Conservation (phyloP, 2,113 vertebrate genomes). For the Dicrurus megarhynchus region DNA sequence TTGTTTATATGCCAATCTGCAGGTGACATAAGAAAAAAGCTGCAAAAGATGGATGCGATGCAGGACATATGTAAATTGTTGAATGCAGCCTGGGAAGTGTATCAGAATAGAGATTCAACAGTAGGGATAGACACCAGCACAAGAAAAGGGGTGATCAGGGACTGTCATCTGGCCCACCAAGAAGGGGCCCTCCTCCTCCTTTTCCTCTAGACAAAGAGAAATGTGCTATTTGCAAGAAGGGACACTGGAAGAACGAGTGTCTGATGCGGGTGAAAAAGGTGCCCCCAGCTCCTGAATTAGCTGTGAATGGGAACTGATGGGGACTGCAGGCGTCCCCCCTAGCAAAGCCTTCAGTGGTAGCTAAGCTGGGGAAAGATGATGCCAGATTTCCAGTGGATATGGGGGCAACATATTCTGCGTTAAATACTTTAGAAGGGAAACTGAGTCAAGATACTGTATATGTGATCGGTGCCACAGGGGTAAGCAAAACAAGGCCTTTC, state of each 20-base stretch:
- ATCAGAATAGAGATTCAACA: not conserved
- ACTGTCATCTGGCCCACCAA: not conserved
- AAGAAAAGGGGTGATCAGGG: not conserved
- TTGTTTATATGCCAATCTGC: not conserved
- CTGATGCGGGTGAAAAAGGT: rapidly evolving
- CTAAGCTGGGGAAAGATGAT: not conserved
- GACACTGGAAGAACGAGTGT: not conserved
- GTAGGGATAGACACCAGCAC: not conserved
- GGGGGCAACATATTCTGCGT: not conserved
- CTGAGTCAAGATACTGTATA: not conserved
- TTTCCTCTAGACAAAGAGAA: not conserved
- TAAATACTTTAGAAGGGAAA: not conserved
- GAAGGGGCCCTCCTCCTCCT: not conserved
- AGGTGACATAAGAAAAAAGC: not conserved
- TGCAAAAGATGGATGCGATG: not conserved
- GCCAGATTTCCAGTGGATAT: not conserved
- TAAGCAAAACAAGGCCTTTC: not conserved
- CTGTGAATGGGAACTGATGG: not conserved
- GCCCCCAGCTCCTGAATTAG: not conserved
- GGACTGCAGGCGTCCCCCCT: not conserved
- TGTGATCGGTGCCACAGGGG: not conserved
- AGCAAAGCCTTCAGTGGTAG: not conserved
- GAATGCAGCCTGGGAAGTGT: not conserved
- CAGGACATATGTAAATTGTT: not conserved
- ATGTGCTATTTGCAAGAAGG: not conserved